These are phyloP conservation scores for Lumbricus terrestris DNA, from an alignment of 2,888 invertebrate genomes.

Conservation along the genomic window DNA sequence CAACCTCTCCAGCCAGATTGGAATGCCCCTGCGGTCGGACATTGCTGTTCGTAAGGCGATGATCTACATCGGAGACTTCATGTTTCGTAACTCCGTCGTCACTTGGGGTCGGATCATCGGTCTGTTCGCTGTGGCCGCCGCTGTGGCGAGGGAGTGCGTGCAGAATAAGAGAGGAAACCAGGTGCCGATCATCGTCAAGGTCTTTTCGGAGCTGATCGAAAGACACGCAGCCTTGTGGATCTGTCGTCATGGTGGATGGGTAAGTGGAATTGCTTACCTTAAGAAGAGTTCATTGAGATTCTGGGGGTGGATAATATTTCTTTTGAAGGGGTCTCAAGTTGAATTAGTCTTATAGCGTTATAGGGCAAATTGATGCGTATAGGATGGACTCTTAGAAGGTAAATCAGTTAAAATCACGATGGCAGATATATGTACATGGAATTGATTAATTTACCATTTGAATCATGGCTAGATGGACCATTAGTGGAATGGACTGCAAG, in stretches of 20 bases:
- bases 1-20: constrained; percentile 52
- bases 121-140: constrained; percentile 58
- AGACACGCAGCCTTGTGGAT: constrained; percentile 76
- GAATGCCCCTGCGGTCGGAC: constrained; percentile 44
- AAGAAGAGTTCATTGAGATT: not conserved
- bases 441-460: too few relatives aligned
- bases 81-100: constrained; percentile 56
- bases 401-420: too few relatives aligned
- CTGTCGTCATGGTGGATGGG: constrained; percentile 83
- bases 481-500: not conserved
- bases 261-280: constrained; percentile 56
- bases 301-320: not conserved
- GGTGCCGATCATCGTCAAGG: constrained; percentile 74
- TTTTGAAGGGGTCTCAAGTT: too few relatives aligned
- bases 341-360: too few relatives aligned
- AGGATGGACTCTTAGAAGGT: too few relatives aligned
- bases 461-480: too few relatives aligned
- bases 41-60: constrained; percentile 24
- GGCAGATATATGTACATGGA: too few relatives aligned
- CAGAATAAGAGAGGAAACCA: constrained; percentile 64
- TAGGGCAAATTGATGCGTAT: too few relatives aligned
- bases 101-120: constrained; percentile 61
- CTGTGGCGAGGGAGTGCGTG: constrained; percentile 55
- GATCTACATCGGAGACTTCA: constrained; percentile 58
- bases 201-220: constrained; percentile 73